A percentile compares a stretch with the other conserved stretches of the same genome.
Conservation (phyloP, 2,888 invertebrate genomes). For the Dyspetes luteomarginatus region DNA sequence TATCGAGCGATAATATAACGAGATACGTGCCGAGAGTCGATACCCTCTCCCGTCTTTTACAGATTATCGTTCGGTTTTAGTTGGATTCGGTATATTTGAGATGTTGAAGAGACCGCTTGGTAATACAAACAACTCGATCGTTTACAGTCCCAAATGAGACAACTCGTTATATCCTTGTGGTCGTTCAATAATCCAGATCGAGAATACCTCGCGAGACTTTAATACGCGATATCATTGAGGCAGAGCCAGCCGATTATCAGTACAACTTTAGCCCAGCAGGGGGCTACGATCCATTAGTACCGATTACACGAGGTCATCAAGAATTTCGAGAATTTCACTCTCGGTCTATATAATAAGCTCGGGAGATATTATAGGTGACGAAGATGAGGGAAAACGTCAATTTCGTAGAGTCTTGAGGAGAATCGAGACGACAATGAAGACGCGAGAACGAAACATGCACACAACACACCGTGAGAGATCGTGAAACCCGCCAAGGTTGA, state of each 20-base stretch:
- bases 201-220: slow-evolving; percentile 18
- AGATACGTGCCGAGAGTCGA: neutral
- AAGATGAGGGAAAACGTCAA: slow-evolving; percentile 49
- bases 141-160: too few relatives aligned
- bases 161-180: neutral
- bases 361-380: slow-evolving; percentile 18
- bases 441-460: neutral
- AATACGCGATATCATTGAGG: slow-evolving; percentile 23
- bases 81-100: neutral
- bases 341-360: slow-evolving; percentile 1
- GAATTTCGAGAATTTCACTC: slow-evolving; percentile 20
- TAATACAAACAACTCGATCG: slow-evolving; percentile 12
- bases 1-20: neutral
- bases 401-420: slow-evolving; percentile 35
- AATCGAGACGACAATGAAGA: slow-evolving; percentile 43
- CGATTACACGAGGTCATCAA: slow-evolving; percentile 29
- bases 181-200: slow-evolving; percentile 41
- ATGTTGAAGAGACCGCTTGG: neutral
- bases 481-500: slow-evolving; percentile 24
- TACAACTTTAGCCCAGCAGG: slow-evolving; percentile 38
- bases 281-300: neutral
- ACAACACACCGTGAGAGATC: neutral
- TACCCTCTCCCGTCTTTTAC: neutral
- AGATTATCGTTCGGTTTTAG: neutral
- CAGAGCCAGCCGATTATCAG: neutral